Conservation (phyloP, 2,888 invertebrate genomes). For the Cylloceria caligata region DNA sequence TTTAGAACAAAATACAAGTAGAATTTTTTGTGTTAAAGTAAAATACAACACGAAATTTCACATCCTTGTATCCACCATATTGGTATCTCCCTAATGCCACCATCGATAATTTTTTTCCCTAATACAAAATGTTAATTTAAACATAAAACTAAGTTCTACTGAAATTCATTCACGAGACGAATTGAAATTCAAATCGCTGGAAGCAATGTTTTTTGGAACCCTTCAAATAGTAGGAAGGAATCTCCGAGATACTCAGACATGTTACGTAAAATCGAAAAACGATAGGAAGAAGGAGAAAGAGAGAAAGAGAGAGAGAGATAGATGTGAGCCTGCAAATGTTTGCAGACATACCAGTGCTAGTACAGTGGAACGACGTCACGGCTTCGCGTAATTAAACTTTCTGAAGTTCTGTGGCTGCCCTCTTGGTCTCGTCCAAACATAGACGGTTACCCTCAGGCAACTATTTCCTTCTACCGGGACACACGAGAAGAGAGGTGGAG, state of each 20-base stretch:
- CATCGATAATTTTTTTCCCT: too few relatives aligned
- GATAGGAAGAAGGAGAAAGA: not conserved
- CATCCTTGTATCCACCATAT: too few relatives aligned
- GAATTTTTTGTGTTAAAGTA: too few relatives aligned
- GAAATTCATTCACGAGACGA: not conserved
- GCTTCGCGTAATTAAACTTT: slow-evolving; percentile 80
- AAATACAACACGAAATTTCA: too few relatives aligned
- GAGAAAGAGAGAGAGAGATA: not conserved
- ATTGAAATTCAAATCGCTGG: not conserved
- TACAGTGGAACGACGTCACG: slow-evolving; percentile 73
- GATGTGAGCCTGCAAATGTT: slow-evolving; percentile 1
- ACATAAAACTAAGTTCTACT: not conserved
- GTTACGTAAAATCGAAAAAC: not conserved
- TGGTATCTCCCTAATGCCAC: too few relatives aligned
- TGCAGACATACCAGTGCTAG: slow-evolving; percentile 67
- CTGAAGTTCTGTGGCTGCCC: slow-evolving; percentile 65
- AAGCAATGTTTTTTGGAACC: not conserved
- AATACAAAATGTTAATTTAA: not conserved
- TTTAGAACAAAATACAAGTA: not conserved
- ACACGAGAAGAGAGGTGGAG: not conserved
- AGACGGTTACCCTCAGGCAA: slow-evolving; percentile 67
- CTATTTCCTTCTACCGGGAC: slow-evolving; percentile 21
- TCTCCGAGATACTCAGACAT: not conserved
- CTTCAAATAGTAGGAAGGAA: slow-evolving; percentile 9
- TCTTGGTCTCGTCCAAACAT: slow-evolving; percentile 71